These are phyloP conservation scores for Acanthosepion esculentum DNA, from an alignment of 2,888 invertebrate genomes.

Conservation along the genomic window DNA sequence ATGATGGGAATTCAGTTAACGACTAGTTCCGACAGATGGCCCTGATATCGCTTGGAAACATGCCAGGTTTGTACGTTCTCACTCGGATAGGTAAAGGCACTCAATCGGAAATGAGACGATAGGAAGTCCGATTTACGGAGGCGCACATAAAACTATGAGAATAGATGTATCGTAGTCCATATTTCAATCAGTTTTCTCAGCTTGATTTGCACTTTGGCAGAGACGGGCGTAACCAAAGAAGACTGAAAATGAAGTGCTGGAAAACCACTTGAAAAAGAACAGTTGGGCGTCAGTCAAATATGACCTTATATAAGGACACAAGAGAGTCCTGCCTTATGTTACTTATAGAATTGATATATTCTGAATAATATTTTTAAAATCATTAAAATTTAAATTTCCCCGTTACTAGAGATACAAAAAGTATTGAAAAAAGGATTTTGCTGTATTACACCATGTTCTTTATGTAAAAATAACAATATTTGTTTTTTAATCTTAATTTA, in stretches of 20 bases:
- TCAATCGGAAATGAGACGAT: not conserved
- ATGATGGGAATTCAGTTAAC: not conserved
- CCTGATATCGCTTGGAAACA: constrained; percentile 16
- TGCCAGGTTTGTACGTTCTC: not conserved
- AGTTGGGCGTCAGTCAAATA: not conserved
- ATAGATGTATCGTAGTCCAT: too few species aligned
- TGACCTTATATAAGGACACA: not conserved
- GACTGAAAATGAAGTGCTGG: not conserved
- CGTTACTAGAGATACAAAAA: too few species aligned
- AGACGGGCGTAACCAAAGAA: not conserved
- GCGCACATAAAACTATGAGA: not conserved
- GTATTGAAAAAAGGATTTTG: too few species aligned
- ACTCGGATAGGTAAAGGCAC: not conserved
- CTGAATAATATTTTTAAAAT: too few species aligned
- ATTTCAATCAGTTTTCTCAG: not conserved
- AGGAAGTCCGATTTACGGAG: not conserved
- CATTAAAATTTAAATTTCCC: too few species aligned
- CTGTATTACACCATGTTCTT: too few species aligned
- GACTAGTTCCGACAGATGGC: not conserved
- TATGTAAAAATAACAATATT: too few species aligned
- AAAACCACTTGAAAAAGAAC: not conserved
- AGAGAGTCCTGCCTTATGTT: not conserved
- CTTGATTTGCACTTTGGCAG: not conserved
- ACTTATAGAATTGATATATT: too few species aligned
- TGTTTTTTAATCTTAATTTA: too few species aligned